Evolutionary conservation across 64 coral and sea anemone species (phyloP).

Genomic region (Montipora sp.): DNA sequence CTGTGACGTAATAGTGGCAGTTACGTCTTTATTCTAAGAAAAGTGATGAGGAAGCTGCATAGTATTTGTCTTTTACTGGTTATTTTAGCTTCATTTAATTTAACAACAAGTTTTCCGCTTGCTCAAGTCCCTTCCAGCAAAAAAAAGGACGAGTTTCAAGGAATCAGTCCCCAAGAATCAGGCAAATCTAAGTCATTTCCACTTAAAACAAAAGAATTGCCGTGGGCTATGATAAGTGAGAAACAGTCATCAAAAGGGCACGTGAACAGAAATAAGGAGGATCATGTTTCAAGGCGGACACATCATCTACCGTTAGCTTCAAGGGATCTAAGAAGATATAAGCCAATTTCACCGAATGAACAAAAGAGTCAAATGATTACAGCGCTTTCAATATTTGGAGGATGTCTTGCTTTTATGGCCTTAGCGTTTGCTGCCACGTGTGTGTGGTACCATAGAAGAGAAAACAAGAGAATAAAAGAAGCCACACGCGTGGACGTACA

Average conservation of each 20-base stretch:
- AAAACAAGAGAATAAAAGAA: conserved; percentile 3
- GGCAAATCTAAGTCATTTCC: not conserved
- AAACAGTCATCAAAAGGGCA: not conserved
- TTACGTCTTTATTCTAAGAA: not conserved
- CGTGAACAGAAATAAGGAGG: not conserved
- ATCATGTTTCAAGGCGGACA: not conserved
- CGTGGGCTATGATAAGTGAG: not conserved
- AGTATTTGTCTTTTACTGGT: not conserved
- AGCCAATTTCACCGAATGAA: not conserved
- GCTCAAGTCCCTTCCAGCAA: no score
- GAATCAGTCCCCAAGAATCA: not conserved
- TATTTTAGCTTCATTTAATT: not conserved
- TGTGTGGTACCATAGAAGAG: not conserved
- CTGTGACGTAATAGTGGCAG: not conserved
- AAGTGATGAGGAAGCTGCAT: not conserved
- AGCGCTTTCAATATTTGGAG: conserved; percentile 5
- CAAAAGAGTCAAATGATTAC: not conserved
- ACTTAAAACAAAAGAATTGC: not conserved
- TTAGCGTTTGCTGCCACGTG: not conserved
- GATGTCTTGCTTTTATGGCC: conserved; percentile 23
- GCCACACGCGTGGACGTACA: conserved; percentile 12
- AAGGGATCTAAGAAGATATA: conserved; percentile 14
- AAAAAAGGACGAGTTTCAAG: not conserved
- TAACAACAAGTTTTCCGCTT: conserved; percentile 18
- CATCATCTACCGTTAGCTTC: not conserved